Conservation (phyloP, 2,797 vertebrate genomes). For the Channa striata region DNA sequence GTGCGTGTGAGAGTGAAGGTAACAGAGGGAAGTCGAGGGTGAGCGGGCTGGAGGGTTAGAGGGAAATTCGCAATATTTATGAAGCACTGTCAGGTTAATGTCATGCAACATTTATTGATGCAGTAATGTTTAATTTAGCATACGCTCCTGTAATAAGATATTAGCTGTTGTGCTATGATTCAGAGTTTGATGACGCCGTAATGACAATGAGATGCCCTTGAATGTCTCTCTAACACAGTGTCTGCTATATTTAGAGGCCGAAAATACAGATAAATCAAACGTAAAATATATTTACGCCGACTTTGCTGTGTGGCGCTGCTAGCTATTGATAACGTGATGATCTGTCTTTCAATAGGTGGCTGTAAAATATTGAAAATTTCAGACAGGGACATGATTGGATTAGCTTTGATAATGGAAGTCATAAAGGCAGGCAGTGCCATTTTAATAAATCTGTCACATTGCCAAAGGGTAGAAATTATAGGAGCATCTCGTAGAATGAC, state of each 20-base stretch:
- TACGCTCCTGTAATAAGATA: conserved; percentile 79
- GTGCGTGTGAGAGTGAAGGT: conserved; percentile 37
- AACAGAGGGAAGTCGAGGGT: conserved; percentile 36
- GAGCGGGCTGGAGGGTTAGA: conserved; percentile 11
- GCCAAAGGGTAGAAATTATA: conserved; percentile 63
- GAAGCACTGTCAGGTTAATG: conserved; percentile 82
- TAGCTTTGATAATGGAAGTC: conserved; percentile 76
- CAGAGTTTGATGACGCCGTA: conserved; percentile 70
- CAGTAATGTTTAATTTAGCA: conserved; percentile 84
- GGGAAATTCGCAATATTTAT: conserved; percentile 79
- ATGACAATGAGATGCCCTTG: conserved; percentile 77
- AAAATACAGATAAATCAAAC: conserved; percentile 67
- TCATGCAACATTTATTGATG: conserved; percentile 83
- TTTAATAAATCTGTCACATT: conserved; percentile 78
- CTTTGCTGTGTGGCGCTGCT: conserved; percentile 8
- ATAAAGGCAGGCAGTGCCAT: conserved; percentile 71
- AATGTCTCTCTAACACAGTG: conserved; percentile 53
- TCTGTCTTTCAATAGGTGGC: conserved; percentile 43
- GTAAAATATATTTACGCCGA: conserved; percentile 30
- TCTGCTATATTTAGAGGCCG: conserved; percentile 47
- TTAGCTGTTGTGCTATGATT: conserved; percentile 80
- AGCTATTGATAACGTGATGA: conserved; percentile 35
- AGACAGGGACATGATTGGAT: conserved; percentile 70
- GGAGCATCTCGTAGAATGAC: conserved; percentile 53
- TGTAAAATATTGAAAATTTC: conserved; percentile 73